phyloP scores from a whole-genome alignment of 2,888 invertebrate species.

The Plebejus melissa region DNA sequence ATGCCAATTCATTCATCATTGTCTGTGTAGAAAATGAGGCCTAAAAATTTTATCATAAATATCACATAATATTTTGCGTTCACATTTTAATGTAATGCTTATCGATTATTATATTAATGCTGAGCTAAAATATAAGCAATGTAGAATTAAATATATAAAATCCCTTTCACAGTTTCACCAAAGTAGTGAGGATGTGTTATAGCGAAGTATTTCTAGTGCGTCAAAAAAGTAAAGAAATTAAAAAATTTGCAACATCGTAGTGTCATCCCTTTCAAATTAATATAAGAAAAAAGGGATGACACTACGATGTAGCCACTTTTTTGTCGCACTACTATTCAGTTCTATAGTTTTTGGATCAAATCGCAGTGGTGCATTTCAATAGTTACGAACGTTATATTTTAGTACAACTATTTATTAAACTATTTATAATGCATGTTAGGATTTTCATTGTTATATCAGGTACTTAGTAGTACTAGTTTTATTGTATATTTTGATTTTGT shows the following conservation, averaged over 20 bases:
- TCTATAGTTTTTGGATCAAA: neutral
- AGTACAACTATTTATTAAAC: conserved; percentile 26
- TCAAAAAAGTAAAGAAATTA: too few species aligned
- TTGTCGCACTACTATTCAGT: neutral
- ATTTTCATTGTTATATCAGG: conserved; percentile 13
- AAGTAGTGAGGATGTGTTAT: neutral
- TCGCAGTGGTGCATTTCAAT: conserved; percentile 15
- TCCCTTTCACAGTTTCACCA: neutral
- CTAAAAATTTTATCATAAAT: neutral
- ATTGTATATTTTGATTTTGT: conserved; percentile 1
- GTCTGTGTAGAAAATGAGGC: neutral
- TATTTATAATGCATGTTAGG: conserved; percentile 5
- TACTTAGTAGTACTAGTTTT: conserved; percentile 13
- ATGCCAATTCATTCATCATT: neutral
- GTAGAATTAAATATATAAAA: neutral
- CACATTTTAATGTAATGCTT: neutral
- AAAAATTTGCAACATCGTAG: too few species aligned
- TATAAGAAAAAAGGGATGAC: too few species aligned
- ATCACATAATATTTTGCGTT: neutral
- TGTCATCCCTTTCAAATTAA: too few species aligned
- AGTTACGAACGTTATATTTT: conserved; percentile 4
- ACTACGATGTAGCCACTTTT: too few species aligned
- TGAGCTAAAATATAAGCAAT: conserved; percentile 5
- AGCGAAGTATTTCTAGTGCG: neutral
- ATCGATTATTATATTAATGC: neutral